Evolutionary conservation across 2,888 invertebrate genomes (phyloP), one percentile per base, ranked within the genome.

Genomic region (Xestia c-nigrum): DNA sequence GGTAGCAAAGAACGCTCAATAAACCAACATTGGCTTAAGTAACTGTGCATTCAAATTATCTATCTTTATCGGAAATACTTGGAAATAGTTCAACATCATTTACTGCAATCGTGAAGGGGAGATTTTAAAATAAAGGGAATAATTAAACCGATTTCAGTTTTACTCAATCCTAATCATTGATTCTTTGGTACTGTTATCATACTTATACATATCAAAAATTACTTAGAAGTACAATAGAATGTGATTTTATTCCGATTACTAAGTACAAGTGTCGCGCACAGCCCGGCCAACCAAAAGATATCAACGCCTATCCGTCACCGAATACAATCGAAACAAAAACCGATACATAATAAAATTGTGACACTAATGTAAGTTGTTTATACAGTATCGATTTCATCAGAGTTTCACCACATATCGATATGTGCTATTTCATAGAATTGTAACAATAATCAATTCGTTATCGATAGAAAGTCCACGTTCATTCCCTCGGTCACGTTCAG

Each of bases 351-450:
- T 66, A 78, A 76, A 76, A 72, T 89, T 85, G 74, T 86, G 86
- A 87, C 85, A 89, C 61, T 46, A 74, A 83, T 70, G 63, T 73
- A 43, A 76, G 79, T 73, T 71, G 72, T 81, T 65, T 61, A 69
- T 83, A 77, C 79, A 80, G 71, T 88, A 83, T 89, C 75, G 85
- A 89, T 91, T 90, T 91, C 88, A 84, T 89, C 89, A 90, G 81
- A 74, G 85, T 92, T 90, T 90, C 88, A 85, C 90, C 83, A 88
- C 78, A 87, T 81, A 88, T 85, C 77, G 88, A 90, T 85, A 85
- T 78, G 78, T 78, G 83, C 82, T 89, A 85, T 90, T 89, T 82
- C 87, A 85, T 80, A 85, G 85, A 89, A 85, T 81, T 81, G 77
- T 79, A 77, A 87, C 84, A 83, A 85, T 85, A 89, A 89, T 87